A percentile compares a stretch with the other conserved stretches of the same genome.
phyloP scores from a whole-genome alignment of 2,113 vertebrate genomes.

The Tonatia bakeri region DNA sequence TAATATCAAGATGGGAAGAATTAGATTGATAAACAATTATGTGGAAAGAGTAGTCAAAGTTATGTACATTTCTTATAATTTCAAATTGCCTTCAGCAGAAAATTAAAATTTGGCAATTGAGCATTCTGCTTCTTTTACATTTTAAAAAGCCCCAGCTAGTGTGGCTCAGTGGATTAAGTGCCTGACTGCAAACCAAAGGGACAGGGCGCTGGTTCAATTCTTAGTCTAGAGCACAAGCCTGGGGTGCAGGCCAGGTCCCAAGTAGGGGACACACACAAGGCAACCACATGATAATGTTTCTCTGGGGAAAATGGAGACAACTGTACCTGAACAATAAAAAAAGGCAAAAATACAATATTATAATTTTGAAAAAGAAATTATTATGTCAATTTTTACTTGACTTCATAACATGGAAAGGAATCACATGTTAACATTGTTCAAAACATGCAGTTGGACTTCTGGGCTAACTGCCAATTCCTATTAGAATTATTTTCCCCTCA shows the following conservation, averaged over 20 bases:
- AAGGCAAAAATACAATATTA: background rate
- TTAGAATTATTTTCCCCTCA: constrained; percentile 63
- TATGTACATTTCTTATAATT: background rate
- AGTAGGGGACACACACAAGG: too few species aligned
- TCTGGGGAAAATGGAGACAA: too few species aligned
- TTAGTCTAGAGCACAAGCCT: too few species aligned
- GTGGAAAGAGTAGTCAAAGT: background rate
- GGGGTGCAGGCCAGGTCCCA: too few species aligned
- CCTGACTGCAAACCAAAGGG: too few species aligned
- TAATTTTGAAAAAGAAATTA: constrained; percentile 27
- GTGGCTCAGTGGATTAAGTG: too few species aligned
- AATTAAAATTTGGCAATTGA: background rate
- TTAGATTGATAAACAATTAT: background rate
- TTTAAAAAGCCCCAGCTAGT: background rate
- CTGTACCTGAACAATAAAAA: too few species aligned
- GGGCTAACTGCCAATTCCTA: constrained; percentile 64
- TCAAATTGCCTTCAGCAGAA: background rate
- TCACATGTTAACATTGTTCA: background rate
- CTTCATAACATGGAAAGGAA: constrained; percentile 6
- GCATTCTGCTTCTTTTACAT: background rate
- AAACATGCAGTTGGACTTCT: constrained; percentile 37
- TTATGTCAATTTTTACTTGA: constrained; percentile 31
- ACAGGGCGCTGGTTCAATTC: too few species aligned
- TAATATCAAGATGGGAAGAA: background rate
- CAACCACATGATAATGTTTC: too few species aligned